Evolutionary conservation across 2,888 invertebrate species (phyloP).

Genomic region (Spodoptera exigua): DNA sequence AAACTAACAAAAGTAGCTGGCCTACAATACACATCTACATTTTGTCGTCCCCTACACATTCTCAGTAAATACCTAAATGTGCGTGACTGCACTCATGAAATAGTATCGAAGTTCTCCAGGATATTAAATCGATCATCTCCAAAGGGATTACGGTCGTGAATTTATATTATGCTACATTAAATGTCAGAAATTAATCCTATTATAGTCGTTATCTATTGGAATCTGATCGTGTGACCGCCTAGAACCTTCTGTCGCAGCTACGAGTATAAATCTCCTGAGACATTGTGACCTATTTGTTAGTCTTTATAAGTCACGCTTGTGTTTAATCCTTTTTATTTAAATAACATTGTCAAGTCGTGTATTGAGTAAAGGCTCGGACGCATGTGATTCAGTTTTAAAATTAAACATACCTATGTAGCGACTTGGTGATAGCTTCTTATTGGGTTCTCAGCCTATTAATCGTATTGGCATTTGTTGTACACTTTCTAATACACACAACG

Average conservation of each 20-base stretch:
- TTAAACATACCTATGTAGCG: constrained; percentile 5
- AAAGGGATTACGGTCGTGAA: constrained; percentile 60
- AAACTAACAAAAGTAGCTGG: too few species aligned
- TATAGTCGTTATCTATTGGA: constrained; percentile 64
- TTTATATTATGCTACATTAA: constrained; percentile 63
- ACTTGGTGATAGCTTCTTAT: constrained; percentile 6
- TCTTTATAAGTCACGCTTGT: constrained; percentile 47
- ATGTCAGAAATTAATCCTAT: constrained; percentile 66
- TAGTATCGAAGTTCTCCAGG: constrained; percentile 48
- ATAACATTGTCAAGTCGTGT: constrained; percentile 43
- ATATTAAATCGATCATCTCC: constrained; percentile 51
- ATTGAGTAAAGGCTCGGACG: constrained; percentile 15
- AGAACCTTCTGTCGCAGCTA: constrained; percentile 45
- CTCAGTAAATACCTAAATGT: constrained; percentile 26
- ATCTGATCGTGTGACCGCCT: constrained; percentile 63
- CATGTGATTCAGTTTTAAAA: constrained; percentile 34
- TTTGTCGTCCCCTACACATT: constrained; percentile 33
- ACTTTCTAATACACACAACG: neutral
- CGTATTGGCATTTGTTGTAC: neutral
- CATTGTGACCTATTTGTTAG: constrained; percentile 58
- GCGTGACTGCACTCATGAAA: constrained; percentile 36
- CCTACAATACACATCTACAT: constrained; percentile 5
- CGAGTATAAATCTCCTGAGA: constrained; percentile 58
- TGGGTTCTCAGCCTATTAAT: neutral
- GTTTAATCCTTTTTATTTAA: constrained; percentile 55